Percentiles rank a stretch among this genome's conserved stretches.
phyloP scores from a whole-genome alignment of 1,140 invertebrate species.

The Steinernema feltiae region DNA sequence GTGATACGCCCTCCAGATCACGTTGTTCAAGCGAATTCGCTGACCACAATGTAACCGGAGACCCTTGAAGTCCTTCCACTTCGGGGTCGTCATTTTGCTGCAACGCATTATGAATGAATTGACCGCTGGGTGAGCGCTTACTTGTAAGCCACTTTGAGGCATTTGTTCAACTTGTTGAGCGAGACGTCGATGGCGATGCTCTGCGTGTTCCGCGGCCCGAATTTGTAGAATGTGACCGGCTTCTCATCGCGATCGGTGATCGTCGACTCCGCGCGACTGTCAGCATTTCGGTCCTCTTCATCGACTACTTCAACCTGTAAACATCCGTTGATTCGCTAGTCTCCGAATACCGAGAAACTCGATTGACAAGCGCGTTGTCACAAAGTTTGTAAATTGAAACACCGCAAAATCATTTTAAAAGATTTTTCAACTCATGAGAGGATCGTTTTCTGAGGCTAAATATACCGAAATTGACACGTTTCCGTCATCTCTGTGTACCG shows the following conservation, averaged over 20 bases:
- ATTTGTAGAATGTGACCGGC: slow-evolving; percentile 58
- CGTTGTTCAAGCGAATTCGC: slow-evolving; percentile 96
- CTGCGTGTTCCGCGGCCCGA: slow-evolving; percentile 55
- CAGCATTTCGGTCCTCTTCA: slow-evolving; percentile 38
- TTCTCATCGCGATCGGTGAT: slow-evolving; percentile 43
- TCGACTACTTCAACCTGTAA: slow-evolving; percentile 56
- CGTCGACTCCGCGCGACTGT: neutral
- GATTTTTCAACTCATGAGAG: too few relatives aligned
- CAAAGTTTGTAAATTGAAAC: too few relatives aligned
- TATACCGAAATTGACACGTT: too few relatives aligned
- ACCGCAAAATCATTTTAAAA: too few relatives aligned
- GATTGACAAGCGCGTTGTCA: neutral
- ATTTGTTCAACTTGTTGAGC: slow-evolving; percentile 57
- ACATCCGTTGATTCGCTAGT: too few relatives aligned
- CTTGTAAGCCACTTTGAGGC: slow-evolving; percentile 57
- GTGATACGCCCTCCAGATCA: slow-evolving; percentile 99
- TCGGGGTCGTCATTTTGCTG: slow-evolving; percentile 74
- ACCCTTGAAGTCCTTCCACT: slow-evolving; percentile 99
- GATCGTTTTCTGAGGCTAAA: too few relatives aligned
- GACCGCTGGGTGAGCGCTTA: slow-evolving; percentile 27
- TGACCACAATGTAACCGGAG: slow-evolving; percentile 92
- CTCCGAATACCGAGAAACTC: neutral
- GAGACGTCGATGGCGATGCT: slow-evolving; percentile 57
- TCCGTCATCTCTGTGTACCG: too few relatives aligned
- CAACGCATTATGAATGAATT: slow-evolving; percentile 1